A percentile compares a stretch with the other conserved stretches of the same genome.
Evolutionary conservation across 2,113 vertebrate species (phyloP).

Genomic region (Oreocharis arfaki): DNA sequence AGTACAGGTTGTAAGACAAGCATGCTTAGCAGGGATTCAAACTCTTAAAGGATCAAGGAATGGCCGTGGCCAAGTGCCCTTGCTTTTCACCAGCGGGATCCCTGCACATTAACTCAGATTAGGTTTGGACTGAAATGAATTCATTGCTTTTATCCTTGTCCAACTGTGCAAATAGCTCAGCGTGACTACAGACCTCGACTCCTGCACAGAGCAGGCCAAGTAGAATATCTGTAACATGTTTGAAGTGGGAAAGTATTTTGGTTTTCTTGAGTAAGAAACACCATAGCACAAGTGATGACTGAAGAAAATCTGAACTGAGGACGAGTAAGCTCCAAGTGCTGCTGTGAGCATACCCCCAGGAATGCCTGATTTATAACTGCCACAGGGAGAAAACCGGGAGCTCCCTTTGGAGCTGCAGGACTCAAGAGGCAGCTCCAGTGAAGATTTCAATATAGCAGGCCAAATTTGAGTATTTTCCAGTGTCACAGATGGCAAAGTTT

Average conservation of each 20-base stretch:
- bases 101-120: slow-evolving; percentile 45
- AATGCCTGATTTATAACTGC: fast-evolving
- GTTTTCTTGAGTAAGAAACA: not conserved
- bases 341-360: not conserved
- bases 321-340: not conserved
- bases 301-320: not conserved
- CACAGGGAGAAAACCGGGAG: not conserved
- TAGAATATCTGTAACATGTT: fast-evolving
- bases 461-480: not conserved
- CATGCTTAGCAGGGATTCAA: slow-evolving; percentile 47
- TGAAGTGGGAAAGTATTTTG: not conserved
- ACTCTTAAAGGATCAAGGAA: slow-evolving; percentile 53
- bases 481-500: not conserved
- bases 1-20: slow-evolving; percentile 33
- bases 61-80: slow-evolving; percentile 16
- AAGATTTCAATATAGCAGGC: not conserved
- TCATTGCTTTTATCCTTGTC: not conserved
- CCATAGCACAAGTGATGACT: not conserved
- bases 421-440: not conserved
- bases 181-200: fast-evolving
- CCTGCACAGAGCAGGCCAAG: not conserved
- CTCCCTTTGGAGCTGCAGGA: not conserved
- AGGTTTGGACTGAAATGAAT: slow-evolving; percentile 3
- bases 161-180: not conserved
- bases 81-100: slow-evolving; percentile 43